phyloP scores from a whole-genome alignment of 2,113 vertebrate species.

The Mirounga angustirostris region DNA sequence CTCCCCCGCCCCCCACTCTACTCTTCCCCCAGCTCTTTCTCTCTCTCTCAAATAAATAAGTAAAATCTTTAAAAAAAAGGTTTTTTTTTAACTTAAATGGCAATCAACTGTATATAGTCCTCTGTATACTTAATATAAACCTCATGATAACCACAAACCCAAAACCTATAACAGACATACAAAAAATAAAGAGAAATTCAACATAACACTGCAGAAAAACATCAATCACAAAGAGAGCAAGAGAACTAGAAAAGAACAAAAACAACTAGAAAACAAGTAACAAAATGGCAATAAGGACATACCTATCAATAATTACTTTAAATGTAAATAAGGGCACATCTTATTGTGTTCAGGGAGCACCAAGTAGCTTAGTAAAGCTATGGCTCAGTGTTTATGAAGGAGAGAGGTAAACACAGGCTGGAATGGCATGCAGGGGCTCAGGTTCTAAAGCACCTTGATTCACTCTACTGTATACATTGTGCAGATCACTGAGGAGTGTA shows the following conservation, averaged over 20 bases:
- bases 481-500: not conserved
- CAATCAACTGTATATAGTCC: not conserved
- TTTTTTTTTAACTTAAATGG: not conserved
- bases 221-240: not conserved
- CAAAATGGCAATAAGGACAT: not conserved
- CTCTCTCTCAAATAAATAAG: not conserved
- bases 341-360: not conserved
- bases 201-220: not conserved
- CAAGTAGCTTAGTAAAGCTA: not conserved
- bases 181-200: not conserved
- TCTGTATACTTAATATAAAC: not conserved
- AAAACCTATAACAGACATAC: not conserved
- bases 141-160: not conserved
- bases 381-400: not conserved
- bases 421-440: no score
- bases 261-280: not conserved
- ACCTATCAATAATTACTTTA: not conserved
- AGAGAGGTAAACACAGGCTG: not conserved
- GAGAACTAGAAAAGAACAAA: not conserved
- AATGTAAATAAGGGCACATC: not conserved
- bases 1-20: not conserved
- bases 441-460: no score
- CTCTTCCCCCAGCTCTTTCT: not conserved
- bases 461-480: not conserved
- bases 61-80: not conserved